A percentile compares a stretch with the other conserved stretches of the same genome.
These are phyloP conservation scores for Coelopa frigida DNA, from an alignment of 1,140 invertebrate genomes.

Conservation along the genomic window DNA sequence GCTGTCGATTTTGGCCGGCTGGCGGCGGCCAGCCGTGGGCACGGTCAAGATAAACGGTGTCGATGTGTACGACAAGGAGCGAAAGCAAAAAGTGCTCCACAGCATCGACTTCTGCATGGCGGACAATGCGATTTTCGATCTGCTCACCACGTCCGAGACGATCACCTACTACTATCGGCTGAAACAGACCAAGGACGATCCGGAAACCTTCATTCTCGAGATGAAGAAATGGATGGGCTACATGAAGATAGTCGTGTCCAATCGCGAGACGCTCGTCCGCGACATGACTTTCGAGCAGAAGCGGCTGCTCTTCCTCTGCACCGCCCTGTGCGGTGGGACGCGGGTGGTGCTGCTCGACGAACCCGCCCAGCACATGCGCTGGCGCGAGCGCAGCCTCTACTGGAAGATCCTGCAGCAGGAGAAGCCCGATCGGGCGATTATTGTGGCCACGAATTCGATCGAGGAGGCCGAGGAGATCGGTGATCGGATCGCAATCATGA, in stretches of 20 bases:
- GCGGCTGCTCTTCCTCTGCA: conserved; percentile 26
- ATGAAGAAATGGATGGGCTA: conserved; percentile 22
- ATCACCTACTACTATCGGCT: conserved; percentile 25
- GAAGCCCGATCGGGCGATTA: conserved; percentile 21
- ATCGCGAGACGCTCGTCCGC: conserved; percentile 9
- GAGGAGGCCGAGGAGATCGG: conserved; percentile 29
- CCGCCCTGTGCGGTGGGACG: conserved; percentile 18
- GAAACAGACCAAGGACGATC: conserved; percentile 9
- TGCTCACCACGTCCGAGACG: conserved; percentile 27
- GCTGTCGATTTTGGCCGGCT: conserved; percentile 72
- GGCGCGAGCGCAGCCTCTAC: conserved; percentile 47
- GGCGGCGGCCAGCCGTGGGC: conserved; percentile 50
- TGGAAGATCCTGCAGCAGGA: conserved; percentile 55
- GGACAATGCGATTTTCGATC: conserved; percentile 19
- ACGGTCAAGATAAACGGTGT: conserved; percentile 6
- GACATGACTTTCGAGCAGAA: conserved; percentile 11
- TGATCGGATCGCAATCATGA: conserved; percentile 31
- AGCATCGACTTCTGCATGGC: conserved; percentile 22
- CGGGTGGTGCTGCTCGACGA: conserved; percentile 29
- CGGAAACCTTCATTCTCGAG: conserved; percentile 18
- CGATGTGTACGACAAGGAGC: conserved; percentile 10
- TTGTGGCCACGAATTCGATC: conserved; percentile 26
- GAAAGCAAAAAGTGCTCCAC: conserved; percentile 2
- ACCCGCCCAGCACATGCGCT: conserved; percentile 18
- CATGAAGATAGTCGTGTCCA: conserved; percentile 13